Evolutionary conservation across 2,113 vertebrate species (phyloP).

Genomic region (Dipodomys ordii): DNA sequence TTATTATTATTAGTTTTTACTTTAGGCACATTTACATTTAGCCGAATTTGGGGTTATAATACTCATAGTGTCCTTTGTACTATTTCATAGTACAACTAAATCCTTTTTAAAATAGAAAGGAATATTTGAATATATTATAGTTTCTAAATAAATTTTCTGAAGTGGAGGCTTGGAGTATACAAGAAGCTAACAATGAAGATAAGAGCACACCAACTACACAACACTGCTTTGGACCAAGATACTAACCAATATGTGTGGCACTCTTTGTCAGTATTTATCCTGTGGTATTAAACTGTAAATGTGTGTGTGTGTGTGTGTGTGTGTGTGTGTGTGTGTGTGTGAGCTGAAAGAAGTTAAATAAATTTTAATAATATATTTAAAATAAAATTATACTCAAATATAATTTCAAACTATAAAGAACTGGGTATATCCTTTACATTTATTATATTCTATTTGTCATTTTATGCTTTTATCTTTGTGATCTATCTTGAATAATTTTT

Average conservation of each 20-base stretch:
- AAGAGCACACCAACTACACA: background rate
- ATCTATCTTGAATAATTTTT: background rate
- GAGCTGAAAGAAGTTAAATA: background rate
- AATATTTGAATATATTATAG: background rate
- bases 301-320: too few relatives aligned
- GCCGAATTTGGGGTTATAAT: background rate
- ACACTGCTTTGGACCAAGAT: background rate
- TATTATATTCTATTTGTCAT: background rate
- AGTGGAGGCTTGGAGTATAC: background rate
- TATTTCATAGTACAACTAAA: background rate
- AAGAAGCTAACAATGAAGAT: background rate
- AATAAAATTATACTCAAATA: background rate
- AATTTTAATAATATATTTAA: background rate
- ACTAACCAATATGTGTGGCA: background rate
- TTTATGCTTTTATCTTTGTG: background rate
- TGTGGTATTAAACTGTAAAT: background rate
- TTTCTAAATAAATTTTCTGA: background rate
- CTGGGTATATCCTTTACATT: background rate
- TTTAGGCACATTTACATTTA: background rate
- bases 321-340: too few relatives aligned
- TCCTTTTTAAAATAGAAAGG: background rate
- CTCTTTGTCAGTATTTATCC: background rate
- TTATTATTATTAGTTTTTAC: too few relatives aligned
- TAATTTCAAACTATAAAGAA: background rate
- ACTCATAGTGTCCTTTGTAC: background rate